Evolutionary conservation across 2,888 invertebrate genomes (phyloP).

Genomic region (Galerucella calmariensis): DNA sequence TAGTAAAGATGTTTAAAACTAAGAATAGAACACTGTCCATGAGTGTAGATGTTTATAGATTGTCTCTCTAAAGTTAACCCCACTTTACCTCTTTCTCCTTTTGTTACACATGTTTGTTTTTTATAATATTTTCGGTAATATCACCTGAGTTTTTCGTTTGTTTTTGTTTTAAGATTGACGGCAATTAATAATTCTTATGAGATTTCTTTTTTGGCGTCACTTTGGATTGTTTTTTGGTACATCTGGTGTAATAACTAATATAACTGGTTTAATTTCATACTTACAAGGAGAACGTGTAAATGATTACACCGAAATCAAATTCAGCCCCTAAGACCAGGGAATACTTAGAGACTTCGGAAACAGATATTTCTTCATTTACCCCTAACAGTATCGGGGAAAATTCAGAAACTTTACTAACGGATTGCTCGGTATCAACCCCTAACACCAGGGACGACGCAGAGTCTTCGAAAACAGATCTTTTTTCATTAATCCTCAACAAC

Average conservation of each 20-base stretch:
- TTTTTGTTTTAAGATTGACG: neutral
- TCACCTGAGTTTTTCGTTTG: neutral
- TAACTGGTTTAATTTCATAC: constrained; percentile 15
- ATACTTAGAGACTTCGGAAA: no score
- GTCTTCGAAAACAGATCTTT: no score
- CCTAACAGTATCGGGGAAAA: no score
- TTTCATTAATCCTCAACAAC: no score
- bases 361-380: no score
- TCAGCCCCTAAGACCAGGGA: no score
- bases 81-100: constrained; percentile 55
- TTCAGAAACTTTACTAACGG: no score
- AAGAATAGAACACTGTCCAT: constrained; percentile 64
- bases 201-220: neutral
- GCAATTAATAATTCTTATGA: neutral
- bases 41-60: constrained; percentile 62
- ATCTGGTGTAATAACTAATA: constrained; percentile 9
- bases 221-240: constrained; percentile 6
- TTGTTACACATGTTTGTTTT: constrained; percentile 30
- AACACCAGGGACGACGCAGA: no score
- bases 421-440: no score
- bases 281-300: constrained; percentile 1
- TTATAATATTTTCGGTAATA: constrained; percentile 4
- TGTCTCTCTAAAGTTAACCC: constrained; percentile 60
- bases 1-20: constrained; percentile 61
- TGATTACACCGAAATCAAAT: constrained; percentile 2